Evolutionary conservation across 2,797 vertebrate species (phyloP).

Genomic region (Diglossa cyanea): DNA sequence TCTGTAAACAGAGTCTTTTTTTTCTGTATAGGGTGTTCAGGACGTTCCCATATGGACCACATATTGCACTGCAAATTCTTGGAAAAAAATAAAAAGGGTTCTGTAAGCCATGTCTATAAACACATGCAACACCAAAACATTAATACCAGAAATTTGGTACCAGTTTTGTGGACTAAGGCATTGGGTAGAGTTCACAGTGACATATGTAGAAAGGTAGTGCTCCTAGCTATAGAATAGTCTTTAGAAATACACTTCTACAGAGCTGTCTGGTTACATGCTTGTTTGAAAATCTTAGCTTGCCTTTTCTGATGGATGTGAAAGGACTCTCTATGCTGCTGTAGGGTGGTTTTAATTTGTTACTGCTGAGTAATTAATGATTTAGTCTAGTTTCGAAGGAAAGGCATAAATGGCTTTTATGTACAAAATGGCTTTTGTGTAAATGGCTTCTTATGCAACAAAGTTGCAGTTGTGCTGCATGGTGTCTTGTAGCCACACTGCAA

Average conservation of each 20-base stretch:
- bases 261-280: background rate
- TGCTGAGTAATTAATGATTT: background rate
- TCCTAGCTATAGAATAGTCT: background rate
- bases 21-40: accelerated
- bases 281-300: background rate
- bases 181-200: background rate
- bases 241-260: background rate
- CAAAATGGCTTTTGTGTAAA: no score
- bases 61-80: background rate
- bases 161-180: background rate
- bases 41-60: background rate
- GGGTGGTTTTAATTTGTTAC: background rate
- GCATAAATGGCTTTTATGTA: background rate
- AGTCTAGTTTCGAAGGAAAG: background rate
- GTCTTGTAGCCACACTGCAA: background rate
- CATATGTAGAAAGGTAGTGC: background rate
- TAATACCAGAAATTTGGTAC: accelerated
- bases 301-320: background rate
- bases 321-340: background rate
- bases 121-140: background rate
- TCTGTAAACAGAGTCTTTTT: background rate
- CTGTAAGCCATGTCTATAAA: background rate
- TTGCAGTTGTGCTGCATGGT: background rate
- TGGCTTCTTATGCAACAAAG: background rate
- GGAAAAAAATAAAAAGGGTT: background rate